phyloP scores from a whole-genome alignment of 1,140 invertebrate genomes.

The Acromyrmex heyeri region DNA sequence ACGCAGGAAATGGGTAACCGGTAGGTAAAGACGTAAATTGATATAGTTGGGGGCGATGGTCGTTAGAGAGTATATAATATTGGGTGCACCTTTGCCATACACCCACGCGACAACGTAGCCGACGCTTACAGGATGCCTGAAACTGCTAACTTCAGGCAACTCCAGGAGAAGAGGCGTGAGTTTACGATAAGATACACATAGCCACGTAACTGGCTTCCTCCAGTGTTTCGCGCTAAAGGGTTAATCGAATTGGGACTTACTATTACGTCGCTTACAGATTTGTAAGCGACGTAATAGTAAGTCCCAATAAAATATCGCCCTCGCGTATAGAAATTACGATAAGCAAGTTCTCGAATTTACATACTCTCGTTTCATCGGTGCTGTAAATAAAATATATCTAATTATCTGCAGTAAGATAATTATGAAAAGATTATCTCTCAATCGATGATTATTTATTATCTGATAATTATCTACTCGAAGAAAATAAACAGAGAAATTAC shows the following conservation, averaged over 20 bases:
- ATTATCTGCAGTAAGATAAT: background rate
- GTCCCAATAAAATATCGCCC: background rate
- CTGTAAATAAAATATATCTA: background rate
- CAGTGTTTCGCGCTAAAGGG: constrained; percentile 55
- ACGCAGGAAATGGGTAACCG: constrained; percentile 21
- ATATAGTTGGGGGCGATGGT: constrained; percentile 68
- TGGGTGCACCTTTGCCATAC: constrained; percentile 69
- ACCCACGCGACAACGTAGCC: constrained; percentile 69
- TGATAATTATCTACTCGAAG: background rate
- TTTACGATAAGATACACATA: constrained; percentile 75
- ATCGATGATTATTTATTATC: background rate
- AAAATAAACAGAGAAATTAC: background rate
- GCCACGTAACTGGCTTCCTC: constrained; percentile 57
- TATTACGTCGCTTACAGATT: constrained; percentile 46
- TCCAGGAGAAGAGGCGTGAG: constrained; percentile 74
- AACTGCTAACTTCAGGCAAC: constrained; percentile 60
- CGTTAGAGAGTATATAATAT: constrained; percentile 69
- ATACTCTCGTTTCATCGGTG: background rate
- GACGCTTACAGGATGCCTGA: constrained; percentile 57
- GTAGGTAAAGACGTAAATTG: constrained; percentile 63
- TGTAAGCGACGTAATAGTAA: background rate
- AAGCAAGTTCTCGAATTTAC: background rate
- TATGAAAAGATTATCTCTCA: background rate
- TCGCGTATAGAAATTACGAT: background rate
- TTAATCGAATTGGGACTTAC: constrained; percentile 81